Evolutionary conservation across 2,113 vertebrate species (phyloP).

Genomic region (Neogobius melanostomus): DNA sequence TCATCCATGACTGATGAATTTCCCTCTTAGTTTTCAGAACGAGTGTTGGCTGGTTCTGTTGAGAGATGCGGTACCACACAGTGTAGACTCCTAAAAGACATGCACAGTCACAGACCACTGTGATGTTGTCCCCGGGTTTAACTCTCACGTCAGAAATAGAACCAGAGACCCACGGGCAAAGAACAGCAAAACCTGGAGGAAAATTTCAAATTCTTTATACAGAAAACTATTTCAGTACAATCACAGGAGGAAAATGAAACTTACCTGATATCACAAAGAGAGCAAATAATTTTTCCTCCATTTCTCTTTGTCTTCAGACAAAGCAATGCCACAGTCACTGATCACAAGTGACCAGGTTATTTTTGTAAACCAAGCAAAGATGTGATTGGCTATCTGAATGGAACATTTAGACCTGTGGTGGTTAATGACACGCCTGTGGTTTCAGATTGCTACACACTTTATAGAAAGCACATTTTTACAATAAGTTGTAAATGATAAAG

Average conservation of each 20-base stretch:
- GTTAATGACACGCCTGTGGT: neutral
- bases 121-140: conserved; percentile 39
- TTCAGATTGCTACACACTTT: too few relatives aligned
- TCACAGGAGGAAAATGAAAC: neutral
- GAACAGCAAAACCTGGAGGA: conserved; percentile 19
- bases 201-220: neutral
- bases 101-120: conserved; percentile 43
- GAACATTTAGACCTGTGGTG: conserved; percentile 13
- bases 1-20: too few relatives aligned
- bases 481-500: too few relatives aligned
- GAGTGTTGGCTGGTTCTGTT: conserved; percentile 37
- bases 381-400: conserved; percentile 14
- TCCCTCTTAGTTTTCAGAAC: too few relatives aligned
- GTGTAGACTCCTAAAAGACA: neutral
- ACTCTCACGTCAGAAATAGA: conserved; percentile 17
- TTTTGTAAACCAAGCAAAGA: conserved; percentile 9
- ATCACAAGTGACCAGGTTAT: neutral
- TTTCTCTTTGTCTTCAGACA: neutral
- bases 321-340: neutral
- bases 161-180: conserved; percentile 4
- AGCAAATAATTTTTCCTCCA: conserved; percentile 2
- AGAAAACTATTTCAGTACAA: neutral
- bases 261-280: neutral
- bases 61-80: conserved; percentile 52
- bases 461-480: too few relatives aligned